Evolutionary conservation across 2,797 vertebrate species (phyloP), one percentile per base, ranked within the genome.

Genomic region (Sparus aurata): DNA sequence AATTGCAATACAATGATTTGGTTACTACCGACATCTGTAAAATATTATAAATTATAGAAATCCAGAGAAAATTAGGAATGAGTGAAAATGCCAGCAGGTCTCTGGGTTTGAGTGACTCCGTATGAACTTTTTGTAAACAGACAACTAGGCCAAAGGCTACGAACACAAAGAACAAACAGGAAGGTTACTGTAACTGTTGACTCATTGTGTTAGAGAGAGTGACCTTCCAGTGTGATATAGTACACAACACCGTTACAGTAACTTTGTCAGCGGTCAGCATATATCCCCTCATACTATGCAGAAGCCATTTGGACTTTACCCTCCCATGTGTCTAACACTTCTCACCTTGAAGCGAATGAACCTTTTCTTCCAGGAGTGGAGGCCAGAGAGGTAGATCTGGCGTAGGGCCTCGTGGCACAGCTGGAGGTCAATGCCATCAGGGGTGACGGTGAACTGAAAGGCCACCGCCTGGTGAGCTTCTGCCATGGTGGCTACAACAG

Each of bases 391-490:
- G 83, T 98, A 99, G 91, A 99, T 97, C 79, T 99, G 98, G 34
- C 95, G 97, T 4, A 99, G 96, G 2, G 98, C 98, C 88, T 99
- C 97, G 12, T 99, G 98, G 91, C 97, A 98, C 90, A 99, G 95
- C 15, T 96, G 96, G 12, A 99, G 92, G 91, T 99, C 97, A 20
- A 99, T 98, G 27, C 98, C 97, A 85, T 99, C 98, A 0, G 98
- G 97, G 41, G 96, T 96, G 90, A 99, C 98, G 0, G 98, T 99
- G 90, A 98, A 99, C 87, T 99, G 97, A 85, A 99, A 99, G 83
- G 97, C 98, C 85, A 99, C 98, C 0, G 98, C 98, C 94, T 99
- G 98, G 85, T 99, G 98, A 34, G 98, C 98, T 96, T 99, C 98
- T 81, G 98, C 98, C 98, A 99, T 99, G 82, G 83, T 93, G 89